Conservation (phyloP, 2,888 invertebrate species). For the Protophormia terraenovae region DNA sequence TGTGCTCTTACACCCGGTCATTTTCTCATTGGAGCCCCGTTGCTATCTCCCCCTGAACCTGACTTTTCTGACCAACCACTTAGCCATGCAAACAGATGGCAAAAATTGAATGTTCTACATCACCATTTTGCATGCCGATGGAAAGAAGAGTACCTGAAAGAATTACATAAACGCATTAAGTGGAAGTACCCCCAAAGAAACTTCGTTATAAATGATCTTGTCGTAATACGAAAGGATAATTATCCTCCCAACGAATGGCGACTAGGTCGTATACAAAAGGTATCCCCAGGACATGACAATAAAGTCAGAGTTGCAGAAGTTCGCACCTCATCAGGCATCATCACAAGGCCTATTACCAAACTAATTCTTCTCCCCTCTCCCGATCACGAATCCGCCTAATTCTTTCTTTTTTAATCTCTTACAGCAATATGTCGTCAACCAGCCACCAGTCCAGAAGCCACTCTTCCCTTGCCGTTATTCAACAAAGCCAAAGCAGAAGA, state of each 20-base stretch:
- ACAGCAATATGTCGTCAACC: neutral
- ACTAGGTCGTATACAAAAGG: constrained; percentile 11
- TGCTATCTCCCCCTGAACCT: neutral
- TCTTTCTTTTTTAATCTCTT: neutral
- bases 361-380: neutral
- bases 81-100: constrained; percentile 10
- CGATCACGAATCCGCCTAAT: neutral
- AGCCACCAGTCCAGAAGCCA: neutral
- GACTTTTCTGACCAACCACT: constrained; percentile 16
- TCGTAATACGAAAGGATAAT: neutral
- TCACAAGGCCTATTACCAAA: constrained; percentile 25
- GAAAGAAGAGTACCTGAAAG: constrained; percentile 49
- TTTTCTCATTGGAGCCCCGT: no score
- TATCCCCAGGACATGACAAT: neutral
- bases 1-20: no score
- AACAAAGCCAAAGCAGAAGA: neutral
- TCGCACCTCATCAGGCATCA: no score
- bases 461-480: neutral
- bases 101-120: neutral
- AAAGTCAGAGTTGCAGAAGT: neutral
- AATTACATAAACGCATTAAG: constrained; percentile 57
- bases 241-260: neutral
- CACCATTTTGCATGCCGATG: constrained; percentile 42
- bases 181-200: constrained; percentile 47
- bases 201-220: constrained; percentile 31